Evolutionary conservation across 2,888 invertebrate species (phyloP).

Genomic region (Tanypteryx hageni): DNA sequence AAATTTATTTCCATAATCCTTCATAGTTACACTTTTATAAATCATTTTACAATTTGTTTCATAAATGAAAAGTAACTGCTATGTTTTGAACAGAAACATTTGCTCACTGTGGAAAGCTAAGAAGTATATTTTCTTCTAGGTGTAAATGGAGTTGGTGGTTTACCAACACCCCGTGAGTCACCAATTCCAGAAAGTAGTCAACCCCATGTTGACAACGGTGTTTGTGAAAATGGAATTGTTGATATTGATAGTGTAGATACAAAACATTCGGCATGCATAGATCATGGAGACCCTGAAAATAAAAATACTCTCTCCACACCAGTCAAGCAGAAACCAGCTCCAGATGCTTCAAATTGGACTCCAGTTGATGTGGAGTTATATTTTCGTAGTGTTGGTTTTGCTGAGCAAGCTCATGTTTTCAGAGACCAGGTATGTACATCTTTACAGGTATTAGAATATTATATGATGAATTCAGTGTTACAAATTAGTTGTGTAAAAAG

Average conservation of each 20-base stretch:
- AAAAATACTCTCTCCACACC: constrained; percentile 17
- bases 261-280: constrained; percentile 18
- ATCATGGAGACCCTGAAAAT: constrained; percentile 27
- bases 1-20: neutral
- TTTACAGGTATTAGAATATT: neutral
- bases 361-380: constrained; percentile 89
- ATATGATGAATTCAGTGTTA: neutral
- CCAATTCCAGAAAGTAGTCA: constrained; percentile 52
- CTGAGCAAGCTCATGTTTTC: constrained; percentile 88
- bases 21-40: too few relatives aligned
- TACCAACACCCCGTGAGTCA: constrained; percentile 63
- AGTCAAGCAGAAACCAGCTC: constrained; percentile 25
- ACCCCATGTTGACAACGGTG: constrained; percentile 35
- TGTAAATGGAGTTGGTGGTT: constrained; percentile 63
- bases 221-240: constrained; percentile 50
- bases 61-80: neutral
- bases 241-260: constrained; percentile 32
- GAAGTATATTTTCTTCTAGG: neutral
- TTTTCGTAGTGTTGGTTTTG: constrained; percentile 85
- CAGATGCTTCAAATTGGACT: constrained; percentile 88
- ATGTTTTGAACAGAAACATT: neutral
- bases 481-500: neutral
- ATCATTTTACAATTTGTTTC: too few relatives aligned
- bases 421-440: constrained; percentile 83
- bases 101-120: neutral